phyloP scores from a whole-genome alignment of 1,140 invertebrate genomes.

The Bombus superbus region DNA sequence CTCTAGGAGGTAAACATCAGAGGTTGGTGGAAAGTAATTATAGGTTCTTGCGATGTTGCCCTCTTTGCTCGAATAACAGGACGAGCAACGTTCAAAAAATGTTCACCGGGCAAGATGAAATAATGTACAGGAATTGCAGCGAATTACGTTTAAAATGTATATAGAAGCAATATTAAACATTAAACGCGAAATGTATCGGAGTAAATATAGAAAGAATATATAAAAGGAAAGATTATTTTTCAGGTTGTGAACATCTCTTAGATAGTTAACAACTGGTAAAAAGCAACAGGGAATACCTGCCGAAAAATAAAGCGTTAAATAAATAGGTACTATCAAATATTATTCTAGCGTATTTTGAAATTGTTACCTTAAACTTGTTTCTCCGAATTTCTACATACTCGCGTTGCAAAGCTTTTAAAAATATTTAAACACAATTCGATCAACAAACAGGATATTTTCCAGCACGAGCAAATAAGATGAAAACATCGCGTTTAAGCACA shows the following conservation, averaged over 20 bases:
- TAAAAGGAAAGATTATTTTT: not conserved
- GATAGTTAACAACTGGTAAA: not conserved
- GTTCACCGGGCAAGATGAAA: not conserved
- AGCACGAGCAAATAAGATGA: slow-evolving; percentile 3
- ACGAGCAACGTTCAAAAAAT: not conserved
- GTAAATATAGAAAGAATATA: not conserved
- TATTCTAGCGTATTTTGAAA: too few species aligned
- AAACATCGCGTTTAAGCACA: not conserved
- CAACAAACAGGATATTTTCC: not conserved
- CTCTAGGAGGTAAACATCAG: slow-evolving; percentile 55
- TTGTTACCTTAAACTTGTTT: not conserved
- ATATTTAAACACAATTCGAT: not conserved
- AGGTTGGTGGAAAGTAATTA: slow-evolving; percentile 62
- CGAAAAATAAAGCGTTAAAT: not conserved
- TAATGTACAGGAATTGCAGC: not conserved
- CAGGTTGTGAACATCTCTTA: not conserved
- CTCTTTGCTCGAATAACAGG: too few species aligned
- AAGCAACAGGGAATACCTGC: not conserved
- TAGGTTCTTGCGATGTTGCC: slow-evolving; percentile 38
- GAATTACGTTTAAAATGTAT: not conserved
- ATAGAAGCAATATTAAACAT: too few species aligned
- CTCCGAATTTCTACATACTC: not conserved
- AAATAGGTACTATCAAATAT: not conserved
- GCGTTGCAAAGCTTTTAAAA: not conserved
- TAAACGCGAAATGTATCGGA: not conserved